Percentiles rank a stretch among this genome's conserved stretches.
phyloP scores from a whole-genome alignment of 2,888 invertebrate species.

The Clistopyga incitator region DNA sequence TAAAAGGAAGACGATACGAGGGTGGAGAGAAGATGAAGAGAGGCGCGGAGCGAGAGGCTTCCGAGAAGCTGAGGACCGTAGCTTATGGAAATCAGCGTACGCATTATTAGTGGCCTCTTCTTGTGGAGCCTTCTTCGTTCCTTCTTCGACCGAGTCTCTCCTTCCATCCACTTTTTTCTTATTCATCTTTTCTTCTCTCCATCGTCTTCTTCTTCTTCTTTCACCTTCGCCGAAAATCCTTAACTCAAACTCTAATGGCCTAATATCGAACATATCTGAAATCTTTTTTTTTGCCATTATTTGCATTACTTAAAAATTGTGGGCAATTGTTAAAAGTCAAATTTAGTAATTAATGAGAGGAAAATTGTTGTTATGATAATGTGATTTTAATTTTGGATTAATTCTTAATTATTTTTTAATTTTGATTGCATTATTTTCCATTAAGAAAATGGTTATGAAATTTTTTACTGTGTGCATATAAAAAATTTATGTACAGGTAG shows the following conservation, averaged over 20 bases:
- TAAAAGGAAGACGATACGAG: constrained; percentile 56
- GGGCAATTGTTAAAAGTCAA: no score
- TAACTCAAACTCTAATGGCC: constrained; percentile 11
- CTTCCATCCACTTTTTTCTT: constrained; percentile 25
- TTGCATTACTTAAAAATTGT: no score
- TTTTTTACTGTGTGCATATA: no score
- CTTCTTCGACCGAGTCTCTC: constrained; percentile 45
- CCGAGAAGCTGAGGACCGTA: constrained; percentile 72
- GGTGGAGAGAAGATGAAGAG: constrained; percentile 45
- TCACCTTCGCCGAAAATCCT: background rate
- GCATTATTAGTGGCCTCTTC: constrained; percentile 71
- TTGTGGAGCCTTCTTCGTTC: constrained; percentile 62
- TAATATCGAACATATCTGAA: constrained; percentile 20
- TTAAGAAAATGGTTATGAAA: no score
- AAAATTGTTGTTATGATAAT: no score
- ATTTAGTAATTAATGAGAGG: no score
- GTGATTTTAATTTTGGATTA: no score
- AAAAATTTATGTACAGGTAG: background rate
- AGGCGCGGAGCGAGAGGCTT: constrained; percentile 65
- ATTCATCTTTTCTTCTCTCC: constrained; percentile 36
- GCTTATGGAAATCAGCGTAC: constrained; percentile 76
- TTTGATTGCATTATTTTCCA: no score
- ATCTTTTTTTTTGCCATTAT: background rate
- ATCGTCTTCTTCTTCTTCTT: background rate
- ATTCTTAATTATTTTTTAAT: no score